A percentile compares a stretch with the other conserved stretches of the same genome.
Evolutionary conservation across 2,888 invertebrate species (phyloP).

Genomic region (Spisula subtruncata): DNA sequence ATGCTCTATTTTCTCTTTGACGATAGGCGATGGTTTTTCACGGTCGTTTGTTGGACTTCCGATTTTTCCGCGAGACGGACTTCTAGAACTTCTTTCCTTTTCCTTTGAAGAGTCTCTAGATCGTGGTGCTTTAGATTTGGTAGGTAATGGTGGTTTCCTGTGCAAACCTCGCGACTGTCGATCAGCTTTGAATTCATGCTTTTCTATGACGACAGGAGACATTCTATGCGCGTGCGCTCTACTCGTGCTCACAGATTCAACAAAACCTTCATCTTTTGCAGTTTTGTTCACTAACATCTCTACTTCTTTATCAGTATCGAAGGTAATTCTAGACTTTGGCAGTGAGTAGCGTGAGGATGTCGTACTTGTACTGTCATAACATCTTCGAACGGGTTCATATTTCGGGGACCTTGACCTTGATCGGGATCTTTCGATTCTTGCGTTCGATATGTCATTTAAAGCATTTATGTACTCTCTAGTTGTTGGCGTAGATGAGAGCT

Average conservation of each 20-base stretch:
- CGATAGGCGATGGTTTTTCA: background rate
- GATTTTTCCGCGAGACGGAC: background rate
- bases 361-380: background rate
- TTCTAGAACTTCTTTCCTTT: background rate
- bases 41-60: background rate
- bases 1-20: background rate
- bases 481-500: background rate
- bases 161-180: constrained; percentile 29
- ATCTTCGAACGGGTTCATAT: background rate
- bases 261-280: constrained; percentile 12
- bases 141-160: constrained; percentile 51
- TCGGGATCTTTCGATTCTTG: constrained; percentile 44
- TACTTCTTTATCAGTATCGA: background rate
- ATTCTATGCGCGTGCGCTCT: background rate
- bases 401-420: constrained; percentile 47
- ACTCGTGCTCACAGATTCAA: constrained; percentile 15
- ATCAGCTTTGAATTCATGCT: background rate
- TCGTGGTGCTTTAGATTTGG: background rate
- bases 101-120: constrained; percentile 13
- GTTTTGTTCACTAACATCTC: background rate
- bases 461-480: constrained; percentile 23
- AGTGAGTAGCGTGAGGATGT: background rate
- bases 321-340: background rate
- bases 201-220: background rate
- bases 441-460: constrained; percentile 42